Percentiles rank a stretch among this genome's conserved stretches.
Evolutionary conservation across 2,113 vertebrate species (phyloP).

Genomic region (Australoheros scitulus): DNA sequence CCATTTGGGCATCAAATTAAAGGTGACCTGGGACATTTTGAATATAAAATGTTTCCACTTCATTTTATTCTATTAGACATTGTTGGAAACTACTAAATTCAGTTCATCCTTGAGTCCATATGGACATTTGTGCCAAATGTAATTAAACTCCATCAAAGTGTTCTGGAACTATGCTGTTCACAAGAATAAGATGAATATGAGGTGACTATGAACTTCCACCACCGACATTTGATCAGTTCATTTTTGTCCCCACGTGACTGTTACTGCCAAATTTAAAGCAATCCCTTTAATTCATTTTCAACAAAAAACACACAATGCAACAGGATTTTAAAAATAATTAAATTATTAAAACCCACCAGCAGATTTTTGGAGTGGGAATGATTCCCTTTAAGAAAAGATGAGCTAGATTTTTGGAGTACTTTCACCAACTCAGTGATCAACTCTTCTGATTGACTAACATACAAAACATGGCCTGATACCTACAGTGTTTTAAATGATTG

Average conservation of each 20-base stretch:
- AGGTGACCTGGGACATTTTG: neutral
- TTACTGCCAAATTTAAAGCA: neutral
- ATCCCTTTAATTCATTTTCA: neutral
- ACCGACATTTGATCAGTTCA: neutral
- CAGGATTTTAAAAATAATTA: neutral
- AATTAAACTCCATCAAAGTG: neutral
- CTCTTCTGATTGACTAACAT: too few species aligned
- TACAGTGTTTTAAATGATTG: neutral
- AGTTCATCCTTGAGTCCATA: neutral
- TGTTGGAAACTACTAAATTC: conserved; percentile 2
- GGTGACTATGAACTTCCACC: neutral
- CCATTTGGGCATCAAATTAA: neutral
- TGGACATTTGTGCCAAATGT: neutral
- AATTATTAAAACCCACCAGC: neutral
- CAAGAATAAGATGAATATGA: neutral
- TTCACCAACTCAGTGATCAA: neutral
- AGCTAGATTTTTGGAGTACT: neutral
- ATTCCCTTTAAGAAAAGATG: neutral
- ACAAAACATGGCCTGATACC: too few species aligned
- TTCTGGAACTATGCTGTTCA: neutral
- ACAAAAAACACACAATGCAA: neutral
- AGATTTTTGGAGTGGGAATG: neutral
- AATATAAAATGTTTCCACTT: neutral
- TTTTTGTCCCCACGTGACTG: neutral
- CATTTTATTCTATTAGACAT: neutral